Conservation (phyloP, 2,797 vertebrate genomes). For the Meda fulgida region DNA sequence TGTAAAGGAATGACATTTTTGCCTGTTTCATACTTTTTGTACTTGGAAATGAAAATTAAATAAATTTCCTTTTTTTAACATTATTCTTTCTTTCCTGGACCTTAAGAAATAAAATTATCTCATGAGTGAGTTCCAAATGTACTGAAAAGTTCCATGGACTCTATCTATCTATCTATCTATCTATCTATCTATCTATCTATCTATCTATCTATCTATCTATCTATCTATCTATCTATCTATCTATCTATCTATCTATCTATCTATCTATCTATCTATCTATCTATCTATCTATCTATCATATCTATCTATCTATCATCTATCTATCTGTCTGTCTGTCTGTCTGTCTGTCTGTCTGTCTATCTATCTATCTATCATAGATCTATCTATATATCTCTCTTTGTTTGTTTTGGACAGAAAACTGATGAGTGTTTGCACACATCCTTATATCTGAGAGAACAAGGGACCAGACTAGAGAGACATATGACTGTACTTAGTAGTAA, state of each 20-base stretch:
- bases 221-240: no score
- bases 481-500: constrained; percentile 4
- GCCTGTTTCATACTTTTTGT: constrained; percentile 71
- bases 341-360: no score
- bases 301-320: no score
- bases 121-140: background rate
- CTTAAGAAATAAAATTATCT: background rate
- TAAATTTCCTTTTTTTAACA: constrained; percentile 72
- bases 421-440: background rate
- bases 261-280: no score
- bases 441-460: background rate
- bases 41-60: constrained; percentile 69
- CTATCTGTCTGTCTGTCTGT: no score
- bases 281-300: no score
- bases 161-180: no score
- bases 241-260: no score
- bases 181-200: no score
- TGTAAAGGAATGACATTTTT: constrained; percentile 75
- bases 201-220: no score
- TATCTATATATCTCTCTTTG: background rate
- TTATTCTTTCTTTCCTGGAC: constrained; percentile 34
- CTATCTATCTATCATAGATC: no score
- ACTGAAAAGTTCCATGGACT: no score
- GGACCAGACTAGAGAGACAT: background rate
- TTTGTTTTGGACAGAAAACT: background rate